Evolutionary conservation across 2,797 vertebrate species (phyloP).

Genomic region (Megalops cyprinoides): DNA sequence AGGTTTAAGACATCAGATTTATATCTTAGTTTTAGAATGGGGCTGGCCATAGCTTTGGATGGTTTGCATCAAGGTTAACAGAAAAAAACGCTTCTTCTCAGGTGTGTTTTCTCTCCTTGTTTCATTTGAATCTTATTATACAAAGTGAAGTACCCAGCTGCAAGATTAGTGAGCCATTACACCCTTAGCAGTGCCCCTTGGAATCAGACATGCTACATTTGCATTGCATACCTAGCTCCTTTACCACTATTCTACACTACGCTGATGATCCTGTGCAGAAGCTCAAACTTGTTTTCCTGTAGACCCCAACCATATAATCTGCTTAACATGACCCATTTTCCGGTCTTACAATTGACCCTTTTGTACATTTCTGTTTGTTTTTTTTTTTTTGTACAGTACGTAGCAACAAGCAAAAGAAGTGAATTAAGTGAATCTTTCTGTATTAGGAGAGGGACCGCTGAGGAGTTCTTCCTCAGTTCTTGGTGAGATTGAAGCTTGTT

Average conservation of each 20-base stretch:
- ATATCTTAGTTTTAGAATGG: no score
- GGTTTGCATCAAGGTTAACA: no score
- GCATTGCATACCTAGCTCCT: background rate
- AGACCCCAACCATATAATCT: background rate
- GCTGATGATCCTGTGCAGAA: no score
- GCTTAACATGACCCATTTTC: background rate
- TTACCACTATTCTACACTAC: background rate
- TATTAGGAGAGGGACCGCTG: background rate
- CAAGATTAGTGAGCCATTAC: no score
- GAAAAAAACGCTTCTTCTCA: no score
- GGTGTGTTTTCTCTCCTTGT: no score
- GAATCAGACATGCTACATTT: background rate
- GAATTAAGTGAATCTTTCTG: background rate
- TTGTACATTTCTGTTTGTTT: background rate
- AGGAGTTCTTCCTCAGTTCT: background rate
- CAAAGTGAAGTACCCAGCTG: no score
- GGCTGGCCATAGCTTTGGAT: no score
- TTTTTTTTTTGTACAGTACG: no score
- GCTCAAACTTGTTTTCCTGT: background rate
- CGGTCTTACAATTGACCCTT: background rate
- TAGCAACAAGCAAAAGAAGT: background rate
- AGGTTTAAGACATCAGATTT: no score
- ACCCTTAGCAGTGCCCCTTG: background rate
- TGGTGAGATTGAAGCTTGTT: background rate
- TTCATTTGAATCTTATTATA: no score